Percentiles rank a stretch among this genome's conserved stretches.
Evolutionary conservation across 1,140 invertebrate species (phyloP).

Genomic region (Harpegnathos saltator): DNA sequence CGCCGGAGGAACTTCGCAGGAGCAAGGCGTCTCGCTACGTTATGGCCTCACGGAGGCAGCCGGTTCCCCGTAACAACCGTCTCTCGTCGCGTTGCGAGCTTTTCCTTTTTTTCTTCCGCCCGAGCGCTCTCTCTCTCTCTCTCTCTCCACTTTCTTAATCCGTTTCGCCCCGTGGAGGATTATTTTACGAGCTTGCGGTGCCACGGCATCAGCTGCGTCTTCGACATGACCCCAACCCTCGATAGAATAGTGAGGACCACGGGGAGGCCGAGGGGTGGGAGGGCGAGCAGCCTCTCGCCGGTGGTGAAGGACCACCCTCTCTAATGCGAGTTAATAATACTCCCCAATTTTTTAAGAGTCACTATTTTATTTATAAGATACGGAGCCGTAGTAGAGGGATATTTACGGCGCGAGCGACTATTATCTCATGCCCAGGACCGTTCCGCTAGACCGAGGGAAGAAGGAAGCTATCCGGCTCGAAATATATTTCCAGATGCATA

Average conservation of each 20-base stretch:
- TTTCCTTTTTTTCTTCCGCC: constrained; percentile 26
- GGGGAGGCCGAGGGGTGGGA: constrained; percentile 11
- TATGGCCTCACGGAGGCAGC: constrained; percentile 9
- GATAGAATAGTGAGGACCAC: background rate
- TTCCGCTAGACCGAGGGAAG: constrained; percentile 41
- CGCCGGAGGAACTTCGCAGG: constrained; percentile 44
- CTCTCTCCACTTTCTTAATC: constrained; percentile 72
- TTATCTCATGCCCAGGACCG: constrained; percentile 59
- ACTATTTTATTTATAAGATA: constrained; percentile 81
- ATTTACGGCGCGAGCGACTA: constrained; percentile 69
- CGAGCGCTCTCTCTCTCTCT: constrained; percentile 34
- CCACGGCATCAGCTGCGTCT: constrained; percentile 80
- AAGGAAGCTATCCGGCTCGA: constrained; percentile 37
- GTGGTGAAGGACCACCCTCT: constrained; percentile 71
- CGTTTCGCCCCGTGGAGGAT: constrained; percentile 70
- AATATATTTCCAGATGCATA: constrained; percentile 51
- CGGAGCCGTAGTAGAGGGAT: constrained; percentile 64
- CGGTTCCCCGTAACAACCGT: constrained; percentile 18
- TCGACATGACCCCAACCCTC: constrained; percentile 55
- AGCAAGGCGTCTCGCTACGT: constrained; percentile 25
- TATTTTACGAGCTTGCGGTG: constrained; percentile 79
- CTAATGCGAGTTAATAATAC: constrained; percentile 83
- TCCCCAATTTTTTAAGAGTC: constrained; percentile 80
- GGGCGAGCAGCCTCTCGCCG: constrained; percentile 26
- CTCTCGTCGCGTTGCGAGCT: constrained; percentile 56